Conservation (phyloP, 2,888 invertebrate genomes). For the Caenorhabditis zanzibari region DNA sequence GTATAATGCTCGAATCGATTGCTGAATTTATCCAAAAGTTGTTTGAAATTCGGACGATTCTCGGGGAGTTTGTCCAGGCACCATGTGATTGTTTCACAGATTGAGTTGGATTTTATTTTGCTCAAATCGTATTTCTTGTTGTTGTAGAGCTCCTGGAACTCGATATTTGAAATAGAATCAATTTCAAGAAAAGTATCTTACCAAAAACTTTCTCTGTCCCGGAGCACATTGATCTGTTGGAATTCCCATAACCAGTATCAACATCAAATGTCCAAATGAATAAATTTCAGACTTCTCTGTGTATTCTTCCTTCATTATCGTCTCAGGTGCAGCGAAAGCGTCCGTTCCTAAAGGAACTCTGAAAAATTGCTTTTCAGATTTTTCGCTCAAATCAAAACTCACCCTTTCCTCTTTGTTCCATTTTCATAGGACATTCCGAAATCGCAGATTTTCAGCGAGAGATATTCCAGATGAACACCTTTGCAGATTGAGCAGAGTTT, state of each 20-base stretch:
- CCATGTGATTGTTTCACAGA: constrained; percentile 40
- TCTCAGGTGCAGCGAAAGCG: constrained; percentile 44
- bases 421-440: constrained; percentile 44
- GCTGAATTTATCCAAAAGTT: constrained; percentile 29
- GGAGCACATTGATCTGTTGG: constrained; percentile 38
- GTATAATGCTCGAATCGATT: constrained; percentile 16
- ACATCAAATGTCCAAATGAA: constrained; percentile 57
- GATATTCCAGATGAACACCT: constrained; percentile 40
- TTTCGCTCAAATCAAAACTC: background rate
- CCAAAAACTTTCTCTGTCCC: constrained; percentile 37
- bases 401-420: constrained; percentile 9
- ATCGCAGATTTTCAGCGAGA: constrained; percentile 55
- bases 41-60: constrained; percentile 21
- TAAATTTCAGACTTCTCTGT: constrained; percentile 60
- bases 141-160: constrained; percentile 34
- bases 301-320: constrained; percentile 1
- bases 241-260: constrained; percentile 36
- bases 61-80: constrained; percentile 24
- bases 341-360: constrained; percentile 26
- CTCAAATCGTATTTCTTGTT: constrained; percentile 37
- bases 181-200: background rate
- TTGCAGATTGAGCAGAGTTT: constrained; percentile 16
- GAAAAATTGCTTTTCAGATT: background rate
- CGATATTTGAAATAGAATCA: background rate
- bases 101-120: constrained; percentile 30